phyloP scores from a whole-genome alignment of 2,113 vertebrate species.

The Ia io region DNA sequence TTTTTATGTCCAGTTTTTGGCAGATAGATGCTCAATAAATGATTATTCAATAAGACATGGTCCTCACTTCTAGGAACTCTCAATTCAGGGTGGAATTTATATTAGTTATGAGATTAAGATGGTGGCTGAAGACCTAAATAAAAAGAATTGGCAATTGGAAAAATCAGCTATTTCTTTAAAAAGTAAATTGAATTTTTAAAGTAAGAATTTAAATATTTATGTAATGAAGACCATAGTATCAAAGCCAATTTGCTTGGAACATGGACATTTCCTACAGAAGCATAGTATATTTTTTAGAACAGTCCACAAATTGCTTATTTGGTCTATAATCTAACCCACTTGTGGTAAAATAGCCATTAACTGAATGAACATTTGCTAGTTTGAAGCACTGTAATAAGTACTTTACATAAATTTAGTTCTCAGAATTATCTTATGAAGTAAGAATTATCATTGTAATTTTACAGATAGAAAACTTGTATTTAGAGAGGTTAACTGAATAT shows the following conservation, averaged over 20 bases:
- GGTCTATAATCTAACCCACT: background rate
- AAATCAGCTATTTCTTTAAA: background rate
- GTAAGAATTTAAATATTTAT: background rate
- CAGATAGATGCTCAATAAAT: background rate
- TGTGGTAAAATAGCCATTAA: background rate
- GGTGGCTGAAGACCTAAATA: background rate
- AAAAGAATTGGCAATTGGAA: background rate
- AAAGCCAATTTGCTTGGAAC: background rate
- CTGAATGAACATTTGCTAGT: background rate
- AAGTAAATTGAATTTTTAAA: conserved; percentile 11
- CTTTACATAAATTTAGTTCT: background rate
- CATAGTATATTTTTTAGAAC: background rate
- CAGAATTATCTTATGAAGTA: background rate
- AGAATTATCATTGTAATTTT: background rate
- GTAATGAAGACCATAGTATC: background rate
- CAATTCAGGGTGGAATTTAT: background rate
- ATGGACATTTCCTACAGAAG: background rate
- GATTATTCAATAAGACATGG: background rate
- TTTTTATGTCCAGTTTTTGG: background rate
- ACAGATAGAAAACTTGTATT: background rate
- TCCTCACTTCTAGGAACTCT: background rate
- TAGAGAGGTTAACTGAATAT: background rate
- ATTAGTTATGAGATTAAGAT: conserved; percentile 21
- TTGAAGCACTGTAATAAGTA: background rate
- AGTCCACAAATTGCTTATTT: background rate